Base-by-base conservation (phyloP, 2,797 vertebrate species). In the Benthosema pterotum region DNA sequence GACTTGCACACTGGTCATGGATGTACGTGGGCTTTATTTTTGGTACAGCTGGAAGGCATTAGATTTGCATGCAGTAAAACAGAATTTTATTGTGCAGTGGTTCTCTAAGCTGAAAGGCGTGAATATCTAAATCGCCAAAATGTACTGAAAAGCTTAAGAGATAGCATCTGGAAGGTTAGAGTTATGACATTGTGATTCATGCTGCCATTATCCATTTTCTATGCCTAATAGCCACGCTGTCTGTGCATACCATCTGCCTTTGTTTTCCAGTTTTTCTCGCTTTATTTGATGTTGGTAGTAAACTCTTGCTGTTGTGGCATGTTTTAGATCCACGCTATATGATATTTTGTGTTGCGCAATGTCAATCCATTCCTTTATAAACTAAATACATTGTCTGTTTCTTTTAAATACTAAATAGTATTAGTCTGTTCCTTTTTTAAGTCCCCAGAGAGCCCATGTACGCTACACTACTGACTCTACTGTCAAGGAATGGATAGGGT, bases 401-500 rank as follows among this genome's bases (percentile, higher is more conserved):
- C n/a, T n/a, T 25, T 25, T 38, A 38, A 38, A 38, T 7, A 18
- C 2, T 48, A n/a, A 13, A n/a, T 18, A 18, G 48, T 32, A 2
- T 57, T 74, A 32, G 4, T 45, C 28, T 25, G 22, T 25, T 25
- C 5, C 22, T 25, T 25, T 71, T 63, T 54, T 45, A 80, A 77
- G 69, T 52, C 52, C 42, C 50, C 0, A 6, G 42, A 57, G 51
- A 56, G 69, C 14, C 5, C 42, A 68, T 59, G 52, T 45, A 22
- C 52, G 13, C 69, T 60, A 65, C 32, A 52, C 70, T 77, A 76
- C 69, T 62, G 32, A 2, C 22, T 25, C 22, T 22, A 2, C 32
- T 9, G 32, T 9, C 32, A 38, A 82, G 83, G 83, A 74, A 81
- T 42, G 60, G 64, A 69, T 15, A 45, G 42, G 28, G 50, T 79